These are phyloP conservation scores for Tyrannus savana DNA, from an alignment of 2,113 vertebrate species.

Conservation along the genomic window DNA sequence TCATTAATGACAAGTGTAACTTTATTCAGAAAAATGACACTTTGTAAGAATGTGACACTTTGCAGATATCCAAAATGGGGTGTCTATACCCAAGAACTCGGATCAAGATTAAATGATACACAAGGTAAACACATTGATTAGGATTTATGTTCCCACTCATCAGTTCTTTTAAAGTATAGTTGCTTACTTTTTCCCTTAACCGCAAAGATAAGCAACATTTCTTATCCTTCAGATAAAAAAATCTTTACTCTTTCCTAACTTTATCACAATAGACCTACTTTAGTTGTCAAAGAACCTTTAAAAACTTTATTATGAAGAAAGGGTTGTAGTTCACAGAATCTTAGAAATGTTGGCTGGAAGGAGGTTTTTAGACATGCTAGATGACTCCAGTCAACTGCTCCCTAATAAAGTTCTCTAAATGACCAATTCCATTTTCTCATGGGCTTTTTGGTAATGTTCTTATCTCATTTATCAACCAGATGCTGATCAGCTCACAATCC, in stretches of 20 bases:
- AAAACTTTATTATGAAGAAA: neutral
- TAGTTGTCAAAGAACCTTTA: neutral
- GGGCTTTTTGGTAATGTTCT: neutral
- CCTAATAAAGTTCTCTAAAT: neutral
- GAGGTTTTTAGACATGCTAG: neutral
- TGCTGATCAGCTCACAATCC: neutral
- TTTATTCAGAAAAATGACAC: neutral
- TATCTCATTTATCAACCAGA: neutral
- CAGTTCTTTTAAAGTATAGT: neutral
- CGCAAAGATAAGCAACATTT: neutral
- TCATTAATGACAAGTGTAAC: neutral
- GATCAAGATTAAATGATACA: neutral
- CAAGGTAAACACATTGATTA: neutral
- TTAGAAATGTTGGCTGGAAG: neutral
- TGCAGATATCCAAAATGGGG: neutral
- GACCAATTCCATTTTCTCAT: neutral
- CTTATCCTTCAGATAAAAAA: neutral
- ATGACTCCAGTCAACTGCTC: neutral
- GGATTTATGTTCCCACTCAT: neutral
- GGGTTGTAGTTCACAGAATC: neutral
- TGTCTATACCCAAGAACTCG: neutral
- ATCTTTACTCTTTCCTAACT: neutral
- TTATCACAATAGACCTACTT: neutral
- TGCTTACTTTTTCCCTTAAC: neutral
- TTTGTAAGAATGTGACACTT: neutral